Percentiles rank a stretch among this genome's conserved stretches.
Evolutionary conservation across 1,140 invertebrate genomes (phyloP).

Genomic region (Psix sp.): DNA sequence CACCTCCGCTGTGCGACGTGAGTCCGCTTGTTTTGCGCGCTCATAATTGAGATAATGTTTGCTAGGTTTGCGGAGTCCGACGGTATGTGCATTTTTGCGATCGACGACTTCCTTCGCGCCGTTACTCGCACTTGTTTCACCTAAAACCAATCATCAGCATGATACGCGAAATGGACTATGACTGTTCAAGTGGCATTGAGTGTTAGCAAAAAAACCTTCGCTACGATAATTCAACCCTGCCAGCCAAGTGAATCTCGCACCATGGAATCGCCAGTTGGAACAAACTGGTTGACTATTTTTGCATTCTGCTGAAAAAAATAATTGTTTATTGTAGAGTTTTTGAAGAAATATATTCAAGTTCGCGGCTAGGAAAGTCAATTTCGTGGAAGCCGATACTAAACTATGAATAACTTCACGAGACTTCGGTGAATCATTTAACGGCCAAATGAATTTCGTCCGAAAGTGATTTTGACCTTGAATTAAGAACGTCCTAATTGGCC

Average conservation of each 20-base stretch:
- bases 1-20: slow-evolving; percentile 45
- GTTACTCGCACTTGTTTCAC: slow-evolving; percentile 59
- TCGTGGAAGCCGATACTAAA: neutral
- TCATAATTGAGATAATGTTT: slow-evolving; percentile 74
- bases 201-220: slow-evolving; percentile 42
- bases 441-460: slow-evolving; percentile 19
- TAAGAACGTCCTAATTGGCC: slow-evolving; percentile 65
- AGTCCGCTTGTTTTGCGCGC: slow-evolving; percentile 71
- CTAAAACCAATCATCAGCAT: slow-evolving; percentile 58
- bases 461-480: slow-evolving; percentile 43
- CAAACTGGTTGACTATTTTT: too few relatives aligned
- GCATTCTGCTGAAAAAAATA: too few relatives aligned
- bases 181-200: slow-evolving; percentile 47
- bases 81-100: slow-evolving; percentile 69
- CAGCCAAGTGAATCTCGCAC: too few relatives aligned
- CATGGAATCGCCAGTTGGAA: too few relatives aligned
- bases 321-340: too few relatives aligned
- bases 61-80: slow-evolving; percentile 53
- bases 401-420: neutral
- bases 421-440: slow-evolving; percentile 24
- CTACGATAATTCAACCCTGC: slow-evolving; percentile 56
- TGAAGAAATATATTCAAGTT: too few relatives aligned
- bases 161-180: slow-evolving; percentile 52
- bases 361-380: too few relatives aligned
- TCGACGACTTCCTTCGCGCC: slow-evolving; percentile 62